Evolutionary conservation across 2,113 vertebrate genomes (phyloP).

Genomic region (Ifrita kowaldi): DNA sequence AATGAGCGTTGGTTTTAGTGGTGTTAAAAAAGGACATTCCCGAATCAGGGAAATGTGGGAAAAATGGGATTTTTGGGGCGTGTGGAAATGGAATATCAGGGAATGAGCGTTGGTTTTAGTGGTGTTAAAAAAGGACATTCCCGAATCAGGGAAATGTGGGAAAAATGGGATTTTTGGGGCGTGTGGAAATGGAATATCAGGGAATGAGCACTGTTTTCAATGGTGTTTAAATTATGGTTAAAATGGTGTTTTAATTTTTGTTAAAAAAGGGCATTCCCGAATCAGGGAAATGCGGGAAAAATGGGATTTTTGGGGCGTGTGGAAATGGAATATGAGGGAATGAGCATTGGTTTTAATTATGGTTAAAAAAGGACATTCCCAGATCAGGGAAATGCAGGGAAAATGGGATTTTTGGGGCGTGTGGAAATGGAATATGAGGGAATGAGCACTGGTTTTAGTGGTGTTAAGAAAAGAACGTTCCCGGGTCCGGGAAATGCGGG

Average conservation of each 20-base stretch:
- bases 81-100: too few relatives aligned
- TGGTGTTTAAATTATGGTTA: too few relatives aligned
- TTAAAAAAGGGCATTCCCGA: too few relatives aligned
- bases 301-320: background rate
- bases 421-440: background rate
- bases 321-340: background rate
- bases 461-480: background rate
- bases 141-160: too few relatives aligned
- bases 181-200: too few relatives aligned
- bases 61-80: background rate
- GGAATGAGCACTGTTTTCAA: too few relatives aligned
- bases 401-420: fast-evolving
- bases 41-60: fast-evolving
- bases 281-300: background rate
- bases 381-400: background rate
- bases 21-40: background rate
- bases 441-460: fast-evolving
- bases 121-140: too few relatives aligned
- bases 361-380: background rate
- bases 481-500: fast-evolving
- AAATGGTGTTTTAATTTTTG: too few relatives aligned
- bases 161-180: too few relatives aligned
- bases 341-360: fast-evolving
- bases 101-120: too few relatives aligned
- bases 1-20: fast-evolving